Evolutionary conservation across 2,797 vertebrate genomes (phyloP).

Genomic region (Chiloscyllium punctatum): DNA sequence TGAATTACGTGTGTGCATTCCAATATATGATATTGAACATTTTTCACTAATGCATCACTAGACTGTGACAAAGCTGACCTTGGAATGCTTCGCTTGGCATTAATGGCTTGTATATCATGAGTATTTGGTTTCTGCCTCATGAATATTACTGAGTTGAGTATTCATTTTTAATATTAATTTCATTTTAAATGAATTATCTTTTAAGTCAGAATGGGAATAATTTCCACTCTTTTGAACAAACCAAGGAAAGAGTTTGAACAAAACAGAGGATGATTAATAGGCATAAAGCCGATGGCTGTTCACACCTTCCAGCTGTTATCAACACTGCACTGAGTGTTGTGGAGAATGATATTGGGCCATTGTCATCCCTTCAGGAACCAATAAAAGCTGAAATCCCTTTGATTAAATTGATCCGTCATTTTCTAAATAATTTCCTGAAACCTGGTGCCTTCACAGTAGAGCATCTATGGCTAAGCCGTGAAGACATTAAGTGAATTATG

Average conservation of each 20-base stretch:
- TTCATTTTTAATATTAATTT: not conserved
- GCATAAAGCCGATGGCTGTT: not conserved
- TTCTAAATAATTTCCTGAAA: constrained; percentile 5
- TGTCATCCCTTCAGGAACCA: not conserved
- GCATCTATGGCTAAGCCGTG: not conserved
- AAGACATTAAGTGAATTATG: not conserved
- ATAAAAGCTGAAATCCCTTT: not conserved
- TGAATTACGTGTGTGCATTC: not conserved
- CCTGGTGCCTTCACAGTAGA: not conserved
- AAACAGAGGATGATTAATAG: not conserved
- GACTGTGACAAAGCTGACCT: constrained; percentile 11
- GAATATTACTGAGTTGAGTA: not conserved
- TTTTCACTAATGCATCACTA: constrained; percentile 12
- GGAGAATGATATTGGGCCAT: not conserved
- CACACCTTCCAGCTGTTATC: not conserved
- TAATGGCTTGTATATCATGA: not conserved
- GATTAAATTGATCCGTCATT: not conserved
- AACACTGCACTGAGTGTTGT: not conserved
- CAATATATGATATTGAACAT: not conserved
- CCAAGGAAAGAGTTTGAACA: not conserved
- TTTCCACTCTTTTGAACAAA: constrained; percentile 1
- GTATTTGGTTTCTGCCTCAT: not conserved
- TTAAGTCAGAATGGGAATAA: not conserved
- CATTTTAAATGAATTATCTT: not conserved
- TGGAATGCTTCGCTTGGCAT: not conserved